These are phyloP conservation scores for Andricus quercusramuli DNA, from an alignment of 2,888 invertebrate genomes.

Conservation along the genomic window DNA sequence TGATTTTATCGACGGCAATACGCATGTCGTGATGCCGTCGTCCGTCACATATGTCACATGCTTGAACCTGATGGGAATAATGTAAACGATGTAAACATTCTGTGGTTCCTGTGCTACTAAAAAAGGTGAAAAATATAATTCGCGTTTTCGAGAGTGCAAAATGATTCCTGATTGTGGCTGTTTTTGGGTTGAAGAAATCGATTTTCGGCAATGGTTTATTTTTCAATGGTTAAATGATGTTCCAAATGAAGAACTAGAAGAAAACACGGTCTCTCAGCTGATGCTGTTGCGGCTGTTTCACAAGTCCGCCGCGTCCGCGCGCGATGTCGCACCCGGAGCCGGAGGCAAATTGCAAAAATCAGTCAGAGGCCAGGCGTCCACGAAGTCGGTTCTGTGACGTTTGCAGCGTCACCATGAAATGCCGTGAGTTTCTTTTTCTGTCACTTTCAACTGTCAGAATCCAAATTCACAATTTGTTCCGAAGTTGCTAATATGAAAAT, in stretches of 20 bases:
- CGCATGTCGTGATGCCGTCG: no score
- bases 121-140: not conserved
- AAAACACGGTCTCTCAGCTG: constrained; percentile 25
- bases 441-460: not conserved
- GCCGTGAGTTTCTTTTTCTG: constrained; percentile 11
- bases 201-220: not conserved
- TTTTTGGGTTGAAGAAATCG: not conserved
- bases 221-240: not conserved
- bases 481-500: not conserved
- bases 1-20: no score
- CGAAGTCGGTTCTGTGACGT: not conserved
- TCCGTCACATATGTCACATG: no score
- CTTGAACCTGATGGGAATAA: no score
- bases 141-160: not conserved
- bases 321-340: not conserved
- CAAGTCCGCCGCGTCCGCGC: no score
- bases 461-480: not conserved
- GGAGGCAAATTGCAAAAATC: not conserved
- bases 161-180: not conserved
- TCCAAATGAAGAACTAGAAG: not conserved
- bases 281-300: not conserved
- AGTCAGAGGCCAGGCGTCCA: constrained; percentile 1
- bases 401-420: not conserved
- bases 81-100: not conserved
- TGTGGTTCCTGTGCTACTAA: no score